A percentile compares a stretch with the other conserved stretches of the same genome.
Evolutionary conservation across 2,113 vertebrate species (phyloP).

Genomic region (Notarius quadriscutis): DNA sequence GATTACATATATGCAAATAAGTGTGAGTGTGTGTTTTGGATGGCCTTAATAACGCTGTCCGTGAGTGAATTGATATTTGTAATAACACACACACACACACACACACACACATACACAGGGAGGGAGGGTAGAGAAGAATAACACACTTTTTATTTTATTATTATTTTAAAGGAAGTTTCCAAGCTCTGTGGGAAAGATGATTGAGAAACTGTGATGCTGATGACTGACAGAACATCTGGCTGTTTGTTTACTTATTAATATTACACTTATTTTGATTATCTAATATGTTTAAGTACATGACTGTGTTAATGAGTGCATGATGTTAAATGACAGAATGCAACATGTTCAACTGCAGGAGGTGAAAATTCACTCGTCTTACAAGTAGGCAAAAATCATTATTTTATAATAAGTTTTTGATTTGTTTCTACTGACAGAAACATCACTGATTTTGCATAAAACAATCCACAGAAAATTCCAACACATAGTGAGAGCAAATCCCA

Average conservation of each 20-base stretch:
- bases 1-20: constrained; percentile 75
- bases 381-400: background rate
- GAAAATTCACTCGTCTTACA: background rate
- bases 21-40: constrained; percentile 61
- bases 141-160: background rate
- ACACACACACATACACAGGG: background rate
- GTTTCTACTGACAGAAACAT: background rate
- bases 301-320: background rate
- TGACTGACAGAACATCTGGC: background rate
- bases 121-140: background rate
- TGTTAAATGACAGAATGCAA: background rate
- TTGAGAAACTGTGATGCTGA: background rate
- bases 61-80: constrained; percentile 64
- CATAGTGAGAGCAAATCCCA: background rate
- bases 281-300: background rate
- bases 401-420: background rate
- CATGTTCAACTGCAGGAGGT: background rate
- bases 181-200: background rate
- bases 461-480: background rate
- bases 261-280: background rate
- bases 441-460: background rate
- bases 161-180: constrained; percentile 1
- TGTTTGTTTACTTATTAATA: background rate
- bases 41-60: constrained; percentile 60
- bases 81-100: constrained; percentile 58